Evolutionary conservation across 2,797 vertebrate species (phyloP), one percentile per base, ranked within the genome.

Genomic region (Amazona ochrocephala): DNA sequence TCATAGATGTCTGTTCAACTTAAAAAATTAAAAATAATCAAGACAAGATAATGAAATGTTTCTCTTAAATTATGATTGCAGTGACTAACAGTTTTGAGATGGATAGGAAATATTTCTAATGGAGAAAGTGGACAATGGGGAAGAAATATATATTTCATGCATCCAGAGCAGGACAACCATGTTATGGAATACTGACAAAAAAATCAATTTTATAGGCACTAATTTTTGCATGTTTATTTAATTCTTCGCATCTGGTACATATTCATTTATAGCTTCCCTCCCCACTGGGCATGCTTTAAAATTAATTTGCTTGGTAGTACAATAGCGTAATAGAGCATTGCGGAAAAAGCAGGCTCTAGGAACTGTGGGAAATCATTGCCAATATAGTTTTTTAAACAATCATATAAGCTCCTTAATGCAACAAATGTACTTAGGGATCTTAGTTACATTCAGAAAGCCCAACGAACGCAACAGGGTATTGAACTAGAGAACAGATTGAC

Each of bases 161-260:
- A 58, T 45, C 7, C 51, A 7, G 42, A 74, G 39, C n/a, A 56
- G 65, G 37, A 20, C 60, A 44, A 51, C 5, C 14, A 2, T 13
- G 32, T 41, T 19, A 65, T 24, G 21, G 19, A 19, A 7, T 3
- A 9, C 8, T 22, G 58, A 4, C 16, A 22, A 42, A 56, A 30
- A 42, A 7, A 21, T 3, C 24, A 0, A 0, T 27, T 27, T 21
- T 37, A 10, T 5, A n/a, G 39, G 54, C 45, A 32, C 51, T 0
- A 0, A 4, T 17, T 39, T 77, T 4, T 4, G 21, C 9, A 0
- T 0, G 20, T 17, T 66, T 23, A 3, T 34, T 61, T 67, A 20
- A 23, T 76, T 15, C 50, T 26, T 37, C 10, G 4, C 10, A 34
- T 3, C 29, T 11, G 20, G 41, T 37, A 26, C 15, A 5, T 7